Conservation (phyloP, 2,888 invertebrate genomes). For the Smittia sp. region DNA sequence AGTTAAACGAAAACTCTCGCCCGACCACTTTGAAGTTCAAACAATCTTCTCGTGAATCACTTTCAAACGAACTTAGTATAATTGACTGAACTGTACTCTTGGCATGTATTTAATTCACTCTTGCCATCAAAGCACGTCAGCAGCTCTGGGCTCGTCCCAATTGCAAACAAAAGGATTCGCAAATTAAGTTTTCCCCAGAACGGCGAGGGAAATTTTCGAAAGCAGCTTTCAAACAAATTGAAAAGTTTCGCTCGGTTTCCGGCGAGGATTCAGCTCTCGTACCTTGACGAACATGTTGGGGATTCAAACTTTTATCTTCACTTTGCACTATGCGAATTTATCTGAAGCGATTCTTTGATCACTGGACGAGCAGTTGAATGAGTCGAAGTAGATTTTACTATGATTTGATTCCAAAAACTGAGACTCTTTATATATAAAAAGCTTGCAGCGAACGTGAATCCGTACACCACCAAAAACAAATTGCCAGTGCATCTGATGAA, state of each 20-base stretch:
- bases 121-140: too few species aligned
- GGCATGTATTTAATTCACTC: too few species aligned
- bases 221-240: too few species aligned
- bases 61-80: too few species aligned
- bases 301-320: background rate
- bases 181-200: too few species aligned
- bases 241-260: background rate
- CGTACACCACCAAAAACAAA: constrained; percentile 13
- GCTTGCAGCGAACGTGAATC: background rate
- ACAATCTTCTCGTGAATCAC: too few species aligned
- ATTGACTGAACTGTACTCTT: too few species aligned
- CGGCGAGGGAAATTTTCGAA: too few species aligned
- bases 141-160: too few species aligned
- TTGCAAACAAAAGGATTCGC: too few species aligned
- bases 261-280: background rate
- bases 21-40: too few species aligned
- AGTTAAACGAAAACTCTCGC: too few species aligned
- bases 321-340: background rate
- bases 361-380: background rate
- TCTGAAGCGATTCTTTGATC: background rate
- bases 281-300: constrained; percentile 27
- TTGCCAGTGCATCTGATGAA: background rate
- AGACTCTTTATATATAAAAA: constrained; percentile 25
- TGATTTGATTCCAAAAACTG: constrained; percentile 37
- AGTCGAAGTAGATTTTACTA: constrained; percentile 35